Conservation (phyloP, 2,888 invertebrate genomes). For the Cosmopolites sordidus region DNA sequence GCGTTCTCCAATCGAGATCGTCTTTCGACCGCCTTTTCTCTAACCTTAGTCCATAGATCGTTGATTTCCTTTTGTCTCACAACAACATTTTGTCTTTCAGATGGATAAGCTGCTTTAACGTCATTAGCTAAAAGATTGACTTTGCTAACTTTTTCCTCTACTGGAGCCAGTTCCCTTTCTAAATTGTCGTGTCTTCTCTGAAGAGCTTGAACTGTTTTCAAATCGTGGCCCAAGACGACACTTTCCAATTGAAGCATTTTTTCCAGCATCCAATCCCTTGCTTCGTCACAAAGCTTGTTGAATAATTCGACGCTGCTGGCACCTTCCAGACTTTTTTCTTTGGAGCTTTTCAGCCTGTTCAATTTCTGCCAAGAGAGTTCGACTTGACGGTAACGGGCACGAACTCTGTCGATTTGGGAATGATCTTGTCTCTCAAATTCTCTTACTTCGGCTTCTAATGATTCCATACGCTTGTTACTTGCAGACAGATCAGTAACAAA, state of each 20-base stretch:
- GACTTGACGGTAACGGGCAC: constrained; percentile 73
- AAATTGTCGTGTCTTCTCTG: constrained; percentile 90
- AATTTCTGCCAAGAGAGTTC: constrained; percentile 86
- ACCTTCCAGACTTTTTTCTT: constrained; percentile 84
- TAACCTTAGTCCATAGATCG: constrained; percentile 82
- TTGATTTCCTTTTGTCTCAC: constrained; percentile 79
- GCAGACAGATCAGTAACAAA: constrained; percentile 94
- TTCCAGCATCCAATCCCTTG: constrained; percentile 95
- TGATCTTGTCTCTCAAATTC: constrained; percentile 82
- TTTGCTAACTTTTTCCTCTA: constrained; percentile 84
- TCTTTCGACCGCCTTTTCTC: constrained; percentile 78
- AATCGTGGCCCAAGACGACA: constrained; percentile 73
- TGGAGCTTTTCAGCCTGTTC: constrained; percentile 79
- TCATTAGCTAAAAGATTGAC: constrained; percentile 81
- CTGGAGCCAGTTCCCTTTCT: constrained; percentile 89
- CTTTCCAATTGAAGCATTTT: constrained; percentile 87
- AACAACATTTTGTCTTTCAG: constrained; percentile 81
- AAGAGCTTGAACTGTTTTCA: constrained; percentile 86
- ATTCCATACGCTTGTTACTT: constrained; percentile 85
- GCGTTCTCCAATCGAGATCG: constrained; percentile 85
- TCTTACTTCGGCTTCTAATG: constrained; percentile 81
- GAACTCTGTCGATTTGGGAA: constrained; percentile 77
- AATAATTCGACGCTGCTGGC: constrained; percentile 83
- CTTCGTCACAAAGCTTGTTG: constrained; percentile 93
- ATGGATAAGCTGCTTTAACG: constrained; percentile 90